Conservation (phyloP, 2,888 invertebrate genomes). For the Mesorhabditis spiculigera region DNA sequence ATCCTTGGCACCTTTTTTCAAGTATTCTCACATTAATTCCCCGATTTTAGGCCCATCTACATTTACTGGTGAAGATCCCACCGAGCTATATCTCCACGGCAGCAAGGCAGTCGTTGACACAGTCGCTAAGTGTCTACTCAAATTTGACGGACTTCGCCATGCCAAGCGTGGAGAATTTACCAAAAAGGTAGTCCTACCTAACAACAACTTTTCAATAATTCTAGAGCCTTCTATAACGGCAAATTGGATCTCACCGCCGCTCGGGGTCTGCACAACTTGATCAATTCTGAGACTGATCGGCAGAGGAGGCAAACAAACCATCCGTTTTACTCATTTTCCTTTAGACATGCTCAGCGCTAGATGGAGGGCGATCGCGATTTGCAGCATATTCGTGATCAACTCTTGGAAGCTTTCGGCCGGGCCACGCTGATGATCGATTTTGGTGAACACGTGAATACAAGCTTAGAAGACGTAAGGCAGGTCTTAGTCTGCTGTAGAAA, state of each 20-base stretch:
- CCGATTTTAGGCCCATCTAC: conserved; percentile 72
- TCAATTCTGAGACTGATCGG: conserved; percentile 79
- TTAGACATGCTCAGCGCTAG: conserved; percentile 72
- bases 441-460: conserved; percentile 45
- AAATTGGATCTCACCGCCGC: conserved; percentile 80
- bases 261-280: conserved; percentile 78
- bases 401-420: conserved; percentile 31
- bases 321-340: background rate
- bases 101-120: conserved; percentile 72
- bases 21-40: background rate
- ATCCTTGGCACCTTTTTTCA: background rate
- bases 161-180: conserved; percentile 84
- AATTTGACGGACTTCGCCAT: conserved; percentile 67
- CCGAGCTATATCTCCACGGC: conserved; percentile 83
- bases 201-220: conserved; percentile 12
- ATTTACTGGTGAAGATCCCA: conserved; percentile 82
- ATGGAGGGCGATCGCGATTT: conserved; percentile 67
- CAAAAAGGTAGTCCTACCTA: conserved; percentile 62
- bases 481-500: conserved; percentile 13
- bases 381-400: conserved; percentile 25
- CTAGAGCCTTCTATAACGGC: conserved; percentile 75
- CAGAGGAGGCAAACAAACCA: conserved; percentile 68
- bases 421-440: conserved; percentile 48
- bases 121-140: conserved; percentile 65
- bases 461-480: conserved; percentile 23